These are phyloP conservation scores for Spilosoma lubricipeda DNA, from an alignment of 2,888 invertebrate genomes.

Conservation along the genomic window DNA sequence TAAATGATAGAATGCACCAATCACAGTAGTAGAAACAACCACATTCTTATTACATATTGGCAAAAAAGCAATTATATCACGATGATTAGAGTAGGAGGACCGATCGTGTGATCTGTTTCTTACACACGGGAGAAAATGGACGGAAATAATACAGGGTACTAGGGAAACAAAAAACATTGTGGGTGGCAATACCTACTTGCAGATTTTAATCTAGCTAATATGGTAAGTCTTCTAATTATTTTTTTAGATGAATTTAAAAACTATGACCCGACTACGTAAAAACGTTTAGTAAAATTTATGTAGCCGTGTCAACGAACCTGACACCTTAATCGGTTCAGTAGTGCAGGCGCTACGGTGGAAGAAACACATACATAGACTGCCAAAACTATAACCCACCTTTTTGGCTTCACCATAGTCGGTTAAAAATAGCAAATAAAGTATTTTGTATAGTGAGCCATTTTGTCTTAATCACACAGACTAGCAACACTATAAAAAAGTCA, in stretches of 20 bases:
- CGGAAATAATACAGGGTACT: background rate
- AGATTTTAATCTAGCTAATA: background rate
- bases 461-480: background rate
- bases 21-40: background rate
- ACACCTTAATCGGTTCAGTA: too few relatives aligned
- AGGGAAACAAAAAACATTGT: background rate
- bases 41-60: background rate
- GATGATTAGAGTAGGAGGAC: background rate
- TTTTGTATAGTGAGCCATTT: background rate
- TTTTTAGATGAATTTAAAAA: too few relatives aligned
- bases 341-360: too few relatives aligned
- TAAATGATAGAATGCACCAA: background rate
- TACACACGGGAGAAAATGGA: background rate
- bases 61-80: background rate
- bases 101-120: background rate
- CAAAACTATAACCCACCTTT: too few relatives aligned
- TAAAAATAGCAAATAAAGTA: background rate
- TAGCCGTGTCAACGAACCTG: too few relatives aligned
- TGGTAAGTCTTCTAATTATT: background rate
- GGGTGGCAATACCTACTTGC: background rate
- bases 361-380: too few relatives aligned
- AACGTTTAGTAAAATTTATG: too few relatives aligned
- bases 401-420: too few relatives aligned
- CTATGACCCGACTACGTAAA: too few relatives aligned
- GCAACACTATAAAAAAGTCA: background rate